Conservation (phyloP, 2,888 invertebrate species). For the Mylabris sibirica region DNA sequence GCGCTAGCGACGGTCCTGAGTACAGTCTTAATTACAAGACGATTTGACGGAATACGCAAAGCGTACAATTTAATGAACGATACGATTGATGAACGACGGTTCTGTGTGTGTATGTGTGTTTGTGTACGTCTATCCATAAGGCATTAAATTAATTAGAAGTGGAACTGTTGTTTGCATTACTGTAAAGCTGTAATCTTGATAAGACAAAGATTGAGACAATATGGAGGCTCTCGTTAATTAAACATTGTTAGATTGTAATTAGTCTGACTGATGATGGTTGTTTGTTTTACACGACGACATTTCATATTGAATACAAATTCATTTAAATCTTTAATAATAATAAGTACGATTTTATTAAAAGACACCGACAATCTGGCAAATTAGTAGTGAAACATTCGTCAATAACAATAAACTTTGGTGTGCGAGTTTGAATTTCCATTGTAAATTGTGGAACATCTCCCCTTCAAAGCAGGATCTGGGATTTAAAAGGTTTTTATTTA, state of each 20-base stretch:
- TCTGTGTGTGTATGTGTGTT: neutral
- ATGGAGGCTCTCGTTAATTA: conserved; percentile 42
- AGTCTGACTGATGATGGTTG: conserved; percentile 45
- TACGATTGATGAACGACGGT: neutral
- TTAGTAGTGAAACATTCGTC: conserved; percentile 50
- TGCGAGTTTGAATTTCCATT: conserved; percentile 24
- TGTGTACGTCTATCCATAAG: conserved; percentile 12
- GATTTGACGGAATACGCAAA: neutral
- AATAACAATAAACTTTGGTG: conserved; percentile 37
- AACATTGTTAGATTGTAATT: conserved; percentile 48
- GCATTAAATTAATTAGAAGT: conserved; percentile 30
- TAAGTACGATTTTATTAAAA: no score
- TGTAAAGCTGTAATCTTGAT: conserved; percentile 22
- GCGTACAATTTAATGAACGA: neutral
- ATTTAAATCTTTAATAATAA: conserved; percentile 9
- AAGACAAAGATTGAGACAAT: conserved; percentile 32
- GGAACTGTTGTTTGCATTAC: conserved; percentile 26
- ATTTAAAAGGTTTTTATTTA: conserved; percentile 43
- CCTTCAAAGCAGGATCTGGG: conserved; percentile 43
- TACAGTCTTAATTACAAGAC: no score
- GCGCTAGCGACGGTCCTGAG: no score
- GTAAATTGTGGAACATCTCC: conserved; percentile 40
- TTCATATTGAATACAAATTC: conserved; percentile 20
- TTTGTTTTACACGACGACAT: conserved; percentile 25
- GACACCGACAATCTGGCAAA: conserved; percentile 52